phyloP scores from a whole-genome alignment of 2,113 vertebrate genomes.

The Mirza zaza region DNA sequence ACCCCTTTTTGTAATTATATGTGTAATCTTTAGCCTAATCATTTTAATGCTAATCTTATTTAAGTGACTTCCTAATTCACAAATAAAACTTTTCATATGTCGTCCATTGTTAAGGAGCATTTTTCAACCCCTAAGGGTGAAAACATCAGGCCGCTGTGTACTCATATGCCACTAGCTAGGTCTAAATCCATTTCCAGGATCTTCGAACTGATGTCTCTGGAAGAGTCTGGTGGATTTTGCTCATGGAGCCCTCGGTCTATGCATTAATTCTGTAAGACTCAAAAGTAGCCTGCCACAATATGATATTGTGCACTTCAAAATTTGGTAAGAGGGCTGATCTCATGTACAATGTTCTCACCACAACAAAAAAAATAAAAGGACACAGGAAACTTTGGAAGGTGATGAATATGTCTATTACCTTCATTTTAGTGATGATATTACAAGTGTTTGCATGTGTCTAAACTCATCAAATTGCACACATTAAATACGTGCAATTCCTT shows the following conservation, averaged over 20 bases:
- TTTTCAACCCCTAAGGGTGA: neutral
- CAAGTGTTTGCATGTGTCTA: neutral
- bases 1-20: neutral
- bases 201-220: neutral
- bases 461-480: neutral
- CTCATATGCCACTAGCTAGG: neutral
- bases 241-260: neutral
- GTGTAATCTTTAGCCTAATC: neutral
- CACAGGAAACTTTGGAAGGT: neutral
- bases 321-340: neutral
- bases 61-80: conserved; percentile 28
- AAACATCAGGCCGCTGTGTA: neutral
- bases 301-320: neutral
- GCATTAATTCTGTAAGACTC: neutral
- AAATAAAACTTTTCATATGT: neutral
- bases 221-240: neutral
- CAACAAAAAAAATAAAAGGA: neutral
- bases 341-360: neutral
- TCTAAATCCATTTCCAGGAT: neutral
- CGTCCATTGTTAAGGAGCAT: neutral
- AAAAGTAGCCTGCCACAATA: neutral
- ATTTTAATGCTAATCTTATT: conserved; percentile 18
- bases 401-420: neutral
- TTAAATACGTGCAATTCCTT: neutral
- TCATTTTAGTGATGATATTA: neutral